Base-by-base conservation (phyloP, 2,888 invertebrate species). In the Philonicus albiceps region DNA sequence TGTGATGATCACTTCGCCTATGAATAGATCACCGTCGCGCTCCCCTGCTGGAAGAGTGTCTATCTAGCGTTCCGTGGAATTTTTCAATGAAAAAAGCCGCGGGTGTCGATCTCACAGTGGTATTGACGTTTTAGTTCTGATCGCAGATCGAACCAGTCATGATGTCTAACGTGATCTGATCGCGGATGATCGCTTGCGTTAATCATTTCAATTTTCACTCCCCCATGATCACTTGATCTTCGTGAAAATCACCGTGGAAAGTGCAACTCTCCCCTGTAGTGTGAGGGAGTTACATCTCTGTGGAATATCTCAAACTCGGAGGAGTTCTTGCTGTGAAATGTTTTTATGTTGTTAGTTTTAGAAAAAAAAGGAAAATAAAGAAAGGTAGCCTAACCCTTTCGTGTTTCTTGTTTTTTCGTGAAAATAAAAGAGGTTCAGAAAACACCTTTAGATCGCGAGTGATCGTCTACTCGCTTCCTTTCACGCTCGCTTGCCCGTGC, bases 81-180 rank as follows among this genome's bases (percentile, higher is more conserved):
- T 64, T 43, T 76, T 76, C 22, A 78, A 78, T 78, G 78, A 78
- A 78, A 78, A 78, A 37, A 49, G 27, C 40, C 11, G 76, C 64
- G 64, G 22, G 76, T 43, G 40, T 16, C 40, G 40, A 22, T 43
- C 49, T 49, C 78, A 19, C 76, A 31, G 78, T 22, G 27, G 16
- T n/a, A 64, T 64, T 83, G 81, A 64, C 81, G 64, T 78, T 81
- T 83, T 19, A 80, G 80, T 80, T 83, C 34, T 64, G 49, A 64
- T 83, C 64, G 31, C 16, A 34, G 37, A 83, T 43, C 64, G 81
- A 31, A 34, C 53, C 81, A 31, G 64, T 83, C 22, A 37, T 64
- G 81, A 83, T 37, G 64, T 37, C 27, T 27, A 43, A 27, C 27
- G 64, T 22, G 27, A 22, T 64, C 64, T 64, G 7, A 64, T 64